Base-by-base conservation (phyloP, 2,888 invertebrate species). In the Latrodectus hesperus region DNA sequence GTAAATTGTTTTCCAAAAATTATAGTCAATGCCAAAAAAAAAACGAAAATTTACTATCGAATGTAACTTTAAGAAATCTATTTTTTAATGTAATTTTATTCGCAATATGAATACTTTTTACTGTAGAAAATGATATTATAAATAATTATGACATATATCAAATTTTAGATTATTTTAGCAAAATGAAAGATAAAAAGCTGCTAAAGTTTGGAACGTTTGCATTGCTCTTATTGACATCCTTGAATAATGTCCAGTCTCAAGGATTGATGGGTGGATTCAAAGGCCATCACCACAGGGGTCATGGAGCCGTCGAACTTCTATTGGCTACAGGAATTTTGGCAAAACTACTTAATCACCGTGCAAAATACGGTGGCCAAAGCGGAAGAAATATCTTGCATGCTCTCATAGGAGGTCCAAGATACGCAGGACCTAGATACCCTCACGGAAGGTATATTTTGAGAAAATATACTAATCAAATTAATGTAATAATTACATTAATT, bases 301-400 rank as follows among this genome's bases (percentile, higher is more conserved):
- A 67, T 9, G 79, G 79, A 0, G 88, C 88, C 3, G 84, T 88
- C 2, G 88, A 88, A 51, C 26, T 88, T 12, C 80, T 88, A 5
- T 64, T 88, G 53, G 88, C 88, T 49, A 88, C 88, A 0, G 88
- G 88, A 17, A 88, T 88, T 12, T 71, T 88, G n/a, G 88, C 88
- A 71, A 88, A 88, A 60, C 72, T 88, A 9, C 74, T 88, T 11
- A 83, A 88, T 16, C 79, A 80, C 26, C 81, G 83, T 0, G 80
- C 74, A 64, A 88, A 88, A n/a, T 78, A 88, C 60, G 79, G 79
- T 5, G 51, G 71, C 11, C 3, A 11, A 0, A 68, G 60, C 26
- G 88, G 88, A 14, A 71, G 83, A 10, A 67, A 83, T 17, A 49
- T 88, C 17, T 38, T 83, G 14, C 77, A 78, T 53, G 82, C 88